These are phyloP conservation scores for Lumbricus terrestris DNA, from an alignment of 2,888 invertebrate species.

Conservation along the genomic window DNA sequence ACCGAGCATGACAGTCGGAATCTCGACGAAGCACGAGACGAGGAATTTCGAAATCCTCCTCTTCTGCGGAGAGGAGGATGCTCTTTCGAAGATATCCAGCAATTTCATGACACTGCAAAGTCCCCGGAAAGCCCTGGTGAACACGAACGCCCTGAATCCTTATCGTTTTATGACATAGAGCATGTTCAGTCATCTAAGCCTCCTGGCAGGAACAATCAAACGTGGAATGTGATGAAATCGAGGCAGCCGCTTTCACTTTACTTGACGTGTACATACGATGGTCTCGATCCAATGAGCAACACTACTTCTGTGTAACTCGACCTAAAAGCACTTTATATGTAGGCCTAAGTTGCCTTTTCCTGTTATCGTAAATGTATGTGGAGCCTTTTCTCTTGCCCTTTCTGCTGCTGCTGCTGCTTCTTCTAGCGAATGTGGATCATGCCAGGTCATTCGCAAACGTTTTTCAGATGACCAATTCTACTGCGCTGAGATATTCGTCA, in stretches of 20 bases:
- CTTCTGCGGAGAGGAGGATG: not conserved
- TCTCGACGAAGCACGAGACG: not conserved
- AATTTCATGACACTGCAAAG: not conserved
- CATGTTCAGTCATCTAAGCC: not conserved
- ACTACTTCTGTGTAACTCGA: constrained; percentile 1
- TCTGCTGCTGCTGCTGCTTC: too few species aligned
- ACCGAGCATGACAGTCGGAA: not conserved
- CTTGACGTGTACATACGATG: not conserved
- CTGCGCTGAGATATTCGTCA: not conserved
- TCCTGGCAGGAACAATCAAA: not conserved
- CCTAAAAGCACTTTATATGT: not conserved
- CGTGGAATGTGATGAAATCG: not conserved
- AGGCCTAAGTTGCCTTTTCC: too few species aligned
- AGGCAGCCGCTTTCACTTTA: not conserved
- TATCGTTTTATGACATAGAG: not conserved
- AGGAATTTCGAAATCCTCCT: constrained; percentile 3
- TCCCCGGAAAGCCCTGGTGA: not conserved
- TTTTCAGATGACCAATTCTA: too few species aligned
- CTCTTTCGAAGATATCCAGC: not conserved
- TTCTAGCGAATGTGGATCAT: too few species aligned
- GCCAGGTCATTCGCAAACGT: too few species aligned
- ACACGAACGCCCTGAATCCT: not conserved
- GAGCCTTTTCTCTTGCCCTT: not conserved
- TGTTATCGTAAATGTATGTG: not conserved
- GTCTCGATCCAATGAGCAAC: not conserved